Evolutionary conservation across 2,113 vertebrate species (phyloP), one percentile per base, ranked within the genome.

Genomic region (Notothenia coriiceps): DNA sequence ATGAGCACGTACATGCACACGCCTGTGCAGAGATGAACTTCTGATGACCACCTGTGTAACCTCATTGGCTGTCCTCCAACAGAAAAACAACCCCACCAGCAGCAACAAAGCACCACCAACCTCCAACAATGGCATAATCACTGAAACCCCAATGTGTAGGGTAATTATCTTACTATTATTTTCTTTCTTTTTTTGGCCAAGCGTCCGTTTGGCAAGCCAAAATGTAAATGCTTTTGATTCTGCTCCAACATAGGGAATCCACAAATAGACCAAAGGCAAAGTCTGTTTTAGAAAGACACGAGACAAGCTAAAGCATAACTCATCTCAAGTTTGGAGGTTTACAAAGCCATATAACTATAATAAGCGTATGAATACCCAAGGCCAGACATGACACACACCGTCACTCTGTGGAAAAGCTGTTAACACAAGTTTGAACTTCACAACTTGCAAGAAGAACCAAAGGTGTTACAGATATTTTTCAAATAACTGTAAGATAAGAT

Each of bases 1-100:
- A 33, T 33, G 0, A 63, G 61, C 35, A 12, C 3, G 25, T 12
- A 68, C 33, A 20, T 40, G 25, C 33, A 22, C 56, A 46, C 2
- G 4, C 13, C 11, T 43, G 46, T 43, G 10, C 7, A 22, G 68
- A 79, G 44, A 0, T 72, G 69, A 80, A 66, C 77, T 59, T 44
- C 13, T 17, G 33, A 46, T 67, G 22, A 67, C 40, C 25, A 44
- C 51, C 61, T 64, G 51, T 9, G 22, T 25, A 10, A 6, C 6
- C n/a, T 40, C 25, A 2, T 81, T 74, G 25, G 71, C 43, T 4
- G n/a, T n/a, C 15, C 15, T 29, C 6, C 70, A 62, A 61, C 29
- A 6, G 35, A 44, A 35, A 29, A 10, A 70, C 17, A 40, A 12
- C 22, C 51, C 2, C 54, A 56, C 12, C 54, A 29, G 4, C 22